Evolutionary conservation across 2,888 invertebrate species (phyloP).

Genomic region (Hololepta plana): DNA sequence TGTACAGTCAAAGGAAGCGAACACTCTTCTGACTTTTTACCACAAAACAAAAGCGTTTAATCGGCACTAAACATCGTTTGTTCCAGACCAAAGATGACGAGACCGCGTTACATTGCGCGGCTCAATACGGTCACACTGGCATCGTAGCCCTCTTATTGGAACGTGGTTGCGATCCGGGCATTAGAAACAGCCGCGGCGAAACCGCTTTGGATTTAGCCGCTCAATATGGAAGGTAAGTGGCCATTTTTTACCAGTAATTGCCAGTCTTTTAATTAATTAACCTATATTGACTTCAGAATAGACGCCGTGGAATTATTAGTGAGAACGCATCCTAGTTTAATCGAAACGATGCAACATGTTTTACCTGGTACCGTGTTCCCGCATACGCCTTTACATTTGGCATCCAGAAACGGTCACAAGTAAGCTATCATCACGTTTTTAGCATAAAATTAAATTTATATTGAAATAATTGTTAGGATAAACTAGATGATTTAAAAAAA

Average conservation of each 20-base stretch:
- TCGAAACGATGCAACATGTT: slow-evolving; percentile 48
- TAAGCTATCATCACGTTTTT: no score
- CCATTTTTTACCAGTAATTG: slow-evolving; percentile 9
- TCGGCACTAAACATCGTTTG: no score
- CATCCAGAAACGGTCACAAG: slow-evolving; percentile 84
- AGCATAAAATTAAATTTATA: no score
- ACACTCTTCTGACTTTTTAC: no score
- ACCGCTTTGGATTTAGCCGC: slow-evolving; percentile 89
- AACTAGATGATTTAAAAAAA: no score
- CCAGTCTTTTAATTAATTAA: background rate
- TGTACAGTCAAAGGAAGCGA: no score
- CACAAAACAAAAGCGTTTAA: no score
- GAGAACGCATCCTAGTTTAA: slow-evolving; percentile 64
- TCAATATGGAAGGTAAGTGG: slow-evolving; percentile 62
- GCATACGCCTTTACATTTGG: slow-evolving; percentile 81
- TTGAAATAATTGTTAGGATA: no score
- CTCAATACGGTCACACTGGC: slow-evolving; percentile 79
- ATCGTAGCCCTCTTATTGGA: slow-evolving; percentile 69
- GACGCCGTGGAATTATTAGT: slow-evolving; percentile 80
- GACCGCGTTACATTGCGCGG: slow-evolving; percentile 83
- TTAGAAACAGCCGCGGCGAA: slow-evolving; percentile 73
- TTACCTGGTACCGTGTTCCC: slow-evolving; percentile 35
- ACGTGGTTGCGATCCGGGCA: slow-evolving; percentile 73
- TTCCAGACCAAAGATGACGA: slow-evolving; percentile 74
- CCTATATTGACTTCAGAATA: slow-evolving; percentile 32